Percentiles rank a stretch among this genome's conserved stretches.
phyloP scores from a whole-genome alignment of 2,113 vertebrate genomes.

The Tragelaphus strepsiceros region DNA sequence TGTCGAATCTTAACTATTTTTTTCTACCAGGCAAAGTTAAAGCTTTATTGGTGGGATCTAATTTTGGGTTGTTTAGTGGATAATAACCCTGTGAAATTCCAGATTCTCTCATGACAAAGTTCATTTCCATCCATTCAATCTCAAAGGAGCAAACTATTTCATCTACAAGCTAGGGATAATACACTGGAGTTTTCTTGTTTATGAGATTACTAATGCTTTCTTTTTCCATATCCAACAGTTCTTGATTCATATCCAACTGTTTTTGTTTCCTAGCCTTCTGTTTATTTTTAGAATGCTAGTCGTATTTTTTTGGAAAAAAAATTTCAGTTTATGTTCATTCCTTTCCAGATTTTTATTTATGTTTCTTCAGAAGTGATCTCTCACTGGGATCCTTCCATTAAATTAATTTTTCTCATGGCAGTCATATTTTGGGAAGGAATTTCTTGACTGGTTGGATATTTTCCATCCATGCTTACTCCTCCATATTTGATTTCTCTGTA shows the following conservation, averaged over 20 bases:
- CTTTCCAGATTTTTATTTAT: constrained; percentile 36
- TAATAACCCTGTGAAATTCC: neutral
- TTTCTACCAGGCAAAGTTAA: neutral
- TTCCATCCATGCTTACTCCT: neutral
- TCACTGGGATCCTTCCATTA: constrained; percentile 21
- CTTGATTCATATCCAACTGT: constrained; percentile 54
- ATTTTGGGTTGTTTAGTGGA: neutral
- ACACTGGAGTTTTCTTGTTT: constrained; percentile 20
- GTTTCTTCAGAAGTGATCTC: constrained; percentile 13
- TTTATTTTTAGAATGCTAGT: constrained; percentile 47
- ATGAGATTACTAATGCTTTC: constrained; percentile 39
- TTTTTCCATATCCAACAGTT: constrained; percentile 21
- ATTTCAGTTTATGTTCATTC: constrained; percentile 29
- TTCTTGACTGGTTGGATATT: constrained; percentile 6
- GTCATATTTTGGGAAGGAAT: neutral
- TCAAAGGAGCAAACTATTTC: neutral
- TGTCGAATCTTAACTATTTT: neutral
- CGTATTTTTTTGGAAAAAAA: neutral
- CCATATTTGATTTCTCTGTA: neutral
- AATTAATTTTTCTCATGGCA: neutral
- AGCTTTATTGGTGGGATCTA: neutral
- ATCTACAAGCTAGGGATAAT: neutral
- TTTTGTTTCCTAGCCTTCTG: constrained; percentile 58
- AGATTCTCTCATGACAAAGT: neutral
- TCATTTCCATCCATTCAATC: neutral